Conservation (phyloP, 2,888 invertebrate genomes). For the Thera obeliscata region DNA sequence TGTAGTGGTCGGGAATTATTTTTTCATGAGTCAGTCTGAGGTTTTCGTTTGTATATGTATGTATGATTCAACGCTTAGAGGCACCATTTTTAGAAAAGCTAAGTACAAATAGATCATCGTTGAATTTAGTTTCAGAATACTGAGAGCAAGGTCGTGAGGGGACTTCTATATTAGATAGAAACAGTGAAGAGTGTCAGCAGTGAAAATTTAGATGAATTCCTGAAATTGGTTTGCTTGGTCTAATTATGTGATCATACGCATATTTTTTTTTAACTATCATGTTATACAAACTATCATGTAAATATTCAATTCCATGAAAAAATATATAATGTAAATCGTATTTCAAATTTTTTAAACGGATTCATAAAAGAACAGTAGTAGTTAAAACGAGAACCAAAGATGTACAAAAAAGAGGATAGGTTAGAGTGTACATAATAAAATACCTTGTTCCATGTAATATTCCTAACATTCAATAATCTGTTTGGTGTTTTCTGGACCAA, state of each 20-base stretch:
- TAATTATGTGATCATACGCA: too few relatives aligned
- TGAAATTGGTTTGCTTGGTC: too few relatives aligned
- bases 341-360: not conserved
- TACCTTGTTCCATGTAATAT: not conserved
- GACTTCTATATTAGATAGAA: not conserved
- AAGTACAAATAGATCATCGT: slow-evolving; percentile 44
- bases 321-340: not conserved
- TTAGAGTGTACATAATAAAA: not conserved
- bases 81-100: slow-evolving; percentile 50
- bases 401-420: not conserved
- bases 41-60: slow-evolving; percentile 46
- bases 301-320: not conserved
- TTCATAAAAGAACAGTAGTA: not conserved
- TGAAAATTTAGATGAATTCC: not conserved
- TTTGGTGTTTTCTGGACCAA: not conserved
- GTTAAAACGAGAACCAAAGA: not conserved
- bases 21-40: slow-evolving; percentile 54
- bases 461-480: not conserved
- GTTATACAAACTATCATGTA: too few relatives aligned
- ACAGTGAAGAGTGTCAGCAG: not conserved
- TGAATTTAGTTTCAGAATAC: slow-evolving; percentile 43
- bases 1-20: slow-evolving; percentile 41
- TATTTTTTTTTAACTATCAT: too few relatives aligned
- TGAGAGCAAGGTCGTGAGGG: slow-evolving; percentile 9
- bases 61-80: slow-evolving; percentile 55